Evolutionary conservation across 2,888 invertebrate genomes (phyloP).

Genomic region (Caenorhabditis sulstoni): DNA sequence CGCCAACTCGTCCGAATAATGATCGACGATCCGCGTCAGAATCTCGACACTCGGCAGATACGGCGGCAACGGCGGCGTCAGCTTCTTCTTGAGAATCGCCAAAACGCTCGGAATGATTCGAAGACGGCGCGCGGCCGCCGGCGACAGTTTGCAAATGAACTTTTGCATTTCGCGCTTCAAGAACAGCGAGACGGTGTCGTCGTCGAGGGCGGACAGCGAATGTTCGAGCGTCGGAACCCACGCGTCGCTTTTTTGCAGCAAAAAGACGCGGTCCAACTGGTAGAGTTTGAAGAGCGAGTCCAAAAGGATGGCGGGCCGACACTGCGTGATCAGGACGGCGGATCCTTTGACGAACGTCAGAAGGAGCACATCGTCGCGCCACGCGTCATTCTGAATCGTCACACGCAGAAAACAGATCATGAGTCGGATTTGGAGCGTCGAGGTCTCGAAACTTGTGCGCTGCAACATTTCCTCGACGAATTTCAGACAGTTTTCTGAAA

Average conservation of each 20-base stretch:
- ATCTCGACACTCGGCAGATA: conserved; percentile 13
- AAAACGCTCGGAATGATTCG: conserved; percentile 40
- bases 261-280: conserved; percentile 13
- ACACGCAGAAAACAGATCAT: background rate
- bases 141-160: conserved; percentile 30
- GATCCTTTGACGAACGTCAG: conserved; percentile 20
- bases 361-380: conserved; percentile 24
- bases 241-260: conserved; percentile 16
- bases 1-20: conserved; percentile 20
- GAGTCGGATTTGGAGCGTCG: background rate
- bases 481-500: conserved; percentile 26
- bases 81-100: conserved; percentile 22
- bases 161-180: conserved; percentile 25
- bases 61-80: background rate
- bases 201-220: conserved; percentile 27
- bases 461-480: background rate
- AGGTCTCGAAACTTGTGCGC: background rate
- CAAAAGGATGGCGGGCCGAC: conserved; percentile 32
- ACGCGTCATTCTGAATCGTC: conserved; percentile 3
- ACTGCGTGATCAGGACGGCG: conserved; percentile 28
- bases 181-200: conserved; percentile 29
- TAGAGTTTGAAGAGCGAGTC: conserved; percentile 43
- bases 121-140: conserved; percentile 43
- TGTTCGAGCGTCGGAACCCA: conserved; percentile 48
- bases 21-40: conserved; percentile 23